Evolutionary conservation across 2,113 vertebrate species (phyloP).

Genomic region (Chrysochloris asiatica): DNA sequence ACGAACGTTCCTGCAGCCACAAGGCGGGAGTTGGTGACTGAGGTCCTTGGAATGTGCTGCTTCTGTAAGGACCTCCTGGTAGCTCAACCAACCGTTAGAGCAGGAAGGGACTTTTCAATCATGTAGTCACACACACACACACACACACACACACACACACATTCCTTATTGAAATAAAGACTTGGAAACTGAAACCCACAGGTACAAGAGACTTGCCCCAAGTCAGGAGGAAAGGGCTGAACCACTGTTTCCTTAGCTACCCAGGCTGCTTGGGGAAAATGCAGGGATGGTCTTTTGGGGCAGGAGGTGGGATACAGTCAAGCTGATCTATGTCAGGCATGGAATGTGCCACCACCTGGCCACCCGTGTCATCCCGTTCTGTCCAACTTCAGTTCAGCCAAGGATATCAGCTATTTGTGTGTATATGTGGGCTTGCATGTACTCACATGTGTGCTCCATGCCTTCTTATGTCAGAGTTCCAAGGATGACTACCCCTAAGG

Average conservation of each 20-base stretch:
- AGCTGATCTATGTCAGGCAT: background rate
- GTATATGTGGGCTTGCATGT: background rate
- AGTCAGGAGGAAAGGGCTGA: background rate
- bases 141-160: conserved; percentile 41
- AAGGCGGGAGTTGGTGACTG: conserved; percentile 71
- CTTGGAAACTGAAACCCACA: background rate
- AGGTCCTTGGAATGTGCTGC: conserved; percentile 75
- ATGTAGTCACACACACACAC: conserved; percentile 46
- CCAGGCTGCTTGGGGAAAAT: background rate
- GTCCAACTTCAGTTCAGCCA: background rate
- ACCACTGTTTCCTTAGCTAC: background rate
- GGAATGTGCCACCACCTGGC: background rate
- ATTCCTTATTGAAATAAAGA: background rate
- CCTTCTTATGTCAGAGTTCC: background rate
- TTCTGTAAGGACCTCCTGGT: conserved; percentile 67
- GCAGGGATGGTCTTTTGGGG: background rate
- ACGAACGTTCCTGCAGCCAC: conserved; percentile 68
- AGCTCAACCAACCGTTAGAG: conserved; percentile 67
- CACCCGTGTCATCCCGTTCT: background rate
- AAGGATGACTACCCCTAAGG: background rate
- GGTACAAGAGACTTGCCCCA: background rate
- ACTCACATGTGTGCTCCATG: accelerated
- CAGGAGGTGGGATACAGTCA: background rate
- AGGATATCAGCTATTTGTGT: background rate
- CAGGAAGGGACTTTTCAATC: conserved; percentile 72